Evolutionary conservation across 2,113 vertebrate species (phyloP).

Genomic region (Petroica traversi): DNA sequence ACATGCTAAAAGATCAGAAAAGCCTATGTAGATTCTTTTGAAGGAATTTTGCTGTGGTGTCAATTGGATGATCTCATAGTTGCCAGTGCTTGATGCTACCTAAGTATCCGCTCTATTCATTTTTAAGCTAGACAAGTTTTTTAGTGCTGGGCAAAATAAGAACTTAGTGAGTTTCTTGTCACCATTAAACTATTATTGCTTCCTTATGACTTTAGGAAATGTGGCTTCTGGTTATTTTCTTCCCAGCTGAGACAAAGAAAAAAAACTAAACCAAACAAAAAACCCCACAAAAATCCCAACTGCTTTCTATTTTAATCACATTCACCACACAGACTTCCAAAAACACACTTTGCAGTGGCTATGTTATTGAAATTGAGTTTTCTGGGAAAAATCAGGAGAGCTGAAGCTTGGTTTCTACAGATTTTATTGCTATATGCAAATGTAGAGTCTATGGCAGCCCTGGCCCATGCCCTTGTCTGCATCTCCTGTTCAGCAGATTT

Average conservation of each 20-base stretch:
- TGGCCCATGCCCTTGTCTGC: background rate
- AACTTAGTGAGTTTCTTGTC: background rate
- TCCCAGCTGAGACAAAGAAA: background rate
- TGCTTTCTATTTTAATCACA: background rate
- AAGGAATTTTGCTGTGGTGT: background rate
- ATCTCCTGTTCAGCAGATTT: background rate
- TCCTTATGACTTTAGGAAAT: background rate
- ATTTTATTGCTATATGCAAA: background rate
- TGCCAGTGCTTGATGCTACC: background rate
- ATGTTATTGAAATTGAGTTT: background rate
- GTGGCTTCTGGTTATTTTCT: background rate
- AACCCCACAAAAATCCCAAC: background rate
- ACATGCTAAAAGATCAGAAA: background rate
- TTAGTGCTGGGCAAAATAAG: background rate
- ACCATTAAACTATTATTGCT: background rate
- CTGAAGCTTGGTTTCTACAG: background rate
- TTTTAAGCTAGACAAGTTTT: background rate
- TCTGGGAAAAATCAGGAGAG: background rate
- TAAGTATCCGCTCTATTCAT: background rate
- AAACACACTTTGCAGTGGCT: background rate
- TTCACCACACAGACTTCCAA: background rate
- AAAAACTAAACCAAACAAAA: background rate
- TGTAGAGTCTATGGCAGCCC: background rate
- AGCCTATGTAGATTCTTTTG: background rate
- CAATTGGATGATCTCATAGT: background rate